These are phyloP conservation scores for Novumbra hubbsi DNA, from an alignment of 2,797 vertebrate genomes.

Conservation along the genomic window DNA sequence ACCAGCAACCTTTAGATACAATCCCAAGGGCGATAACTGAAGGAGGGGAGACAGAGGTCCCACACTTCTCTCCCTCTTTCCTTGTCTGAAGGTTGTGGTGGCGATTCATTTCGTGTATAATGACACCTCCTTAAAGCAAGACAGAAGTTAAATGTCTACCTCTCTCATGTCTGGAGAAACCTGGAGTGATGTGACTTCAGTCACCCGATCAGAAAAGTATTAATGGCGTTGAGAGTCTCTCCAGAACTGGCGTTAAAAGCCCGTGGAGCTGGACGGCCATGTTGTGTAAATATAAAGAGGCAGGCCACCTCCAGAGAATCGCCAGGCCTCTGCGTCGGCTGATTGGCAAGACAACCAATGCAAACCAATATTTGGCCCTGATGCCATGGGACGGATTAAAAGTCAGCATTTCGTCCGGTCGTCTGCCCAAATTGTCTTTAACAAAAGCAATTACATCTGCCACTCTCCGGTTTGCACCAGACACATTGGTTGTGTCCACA, in stretches of 20 bases:
- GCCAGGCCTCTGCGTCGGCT: conserved; percentile 5
- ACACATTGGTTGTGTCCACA: not conserved
- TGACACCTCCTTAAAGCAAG: not conserved
- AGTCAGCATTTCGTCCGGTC: not conserved
- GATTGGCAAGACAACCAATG: conserved; percentile 12
- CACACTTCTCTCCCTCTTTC: not conserved
- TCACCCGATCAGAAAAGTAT: conserved; percentile 16
- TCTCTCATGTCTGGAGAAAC: conserved; percentile 33
- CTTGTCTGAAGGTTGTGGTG: too few relatives aligned
- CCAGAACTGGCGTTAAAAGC: not conserved
- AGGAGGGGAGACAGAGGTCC: too few relatives aligned
- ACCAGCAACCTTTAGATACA: too few relatives aligned
- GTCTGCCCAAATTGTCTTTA: conserved; percentile 20
- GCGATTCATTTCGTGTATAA: too few relatives aligned
- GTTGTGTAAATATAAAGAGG: not conserved
- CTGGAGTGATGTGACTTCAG: conserved; percentile 19
- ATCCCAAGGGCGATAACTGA: too few relatives aligned
- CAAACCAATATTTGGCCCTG: conserved; percentile 38
- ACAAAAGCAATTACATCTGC: conserved; percentile 22
- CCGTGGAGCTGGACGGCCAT: not conserved
- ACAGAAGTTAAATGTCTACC: too few relatives aligned
- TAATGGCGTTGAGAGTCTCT: conserved; percentile 25
- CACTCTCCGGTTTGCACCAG: not conserved
- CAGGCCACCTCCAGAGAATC: not conserved
- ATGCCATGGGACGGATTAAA: conserved; percentile 37